Evolutionary conservation across 2,113 vertebrate species (phyloP).

Genomic region (Donacobius atricapilla): DNA sequence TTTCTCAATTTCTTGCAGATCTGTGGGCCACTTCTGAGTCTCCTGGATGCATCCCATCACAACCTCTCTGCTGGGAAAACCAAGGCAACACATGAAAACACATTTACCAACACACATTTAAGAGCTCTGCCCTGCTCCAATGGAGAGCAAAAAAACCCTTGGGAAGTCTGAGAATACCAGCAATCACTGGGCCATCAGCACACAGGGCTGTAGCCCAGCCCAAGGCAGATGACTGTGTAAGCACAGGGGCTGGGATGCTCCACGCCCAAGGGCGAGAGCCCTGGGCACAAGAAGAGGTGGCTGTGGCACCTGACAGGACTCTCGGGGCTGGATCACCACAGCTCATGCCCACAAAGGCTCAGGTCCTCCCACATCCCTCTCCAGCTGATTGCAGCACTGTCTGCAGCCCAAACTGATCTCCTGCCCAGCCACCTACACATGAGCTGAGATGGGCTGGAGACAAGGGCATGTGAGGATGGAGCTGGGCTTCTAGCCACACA

Average conservation of each 20-base stretch:
- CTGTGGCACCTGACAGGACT: neutral
- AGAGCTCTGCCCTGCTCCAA: neutral
- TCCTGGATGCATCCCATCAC: neutral
- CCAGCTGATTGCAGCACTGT: neutral
- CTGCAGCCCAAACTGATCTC: neutral
- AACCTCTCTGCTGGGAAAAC: neutral
- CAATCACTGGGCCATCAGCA: neutral
- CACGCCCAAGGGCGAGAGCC: rapidly evolving
- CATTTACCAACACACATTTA: neutral
- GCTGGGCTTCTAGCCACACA: neutral
- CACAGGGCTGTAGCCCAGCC: neutral
- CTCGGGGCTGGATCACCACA: neutral
- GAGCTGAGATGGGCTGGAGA: neutral
- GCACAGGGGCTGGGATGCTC: neutral
- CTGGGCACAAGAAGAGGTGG: neutral
- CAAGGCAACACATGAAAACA: rapidly evolving
- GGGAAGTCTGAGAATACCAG: neutral
- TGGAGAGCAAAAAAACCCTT: neutral
- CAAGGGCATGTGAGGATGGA: neutral
- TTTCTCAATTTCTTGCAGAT: neutral
- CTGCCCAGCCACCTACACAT: neutral
- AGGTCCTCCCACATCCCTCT: neutral
- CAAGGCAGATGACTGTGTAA: neutral
- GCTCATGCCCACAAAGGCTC: rapidly evolving
- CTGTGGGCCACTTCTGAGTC: neutral